Base-by-base conservation (phyloP, 2,113 vertebrate species). In the Bungarus multicinctus region DNA sequence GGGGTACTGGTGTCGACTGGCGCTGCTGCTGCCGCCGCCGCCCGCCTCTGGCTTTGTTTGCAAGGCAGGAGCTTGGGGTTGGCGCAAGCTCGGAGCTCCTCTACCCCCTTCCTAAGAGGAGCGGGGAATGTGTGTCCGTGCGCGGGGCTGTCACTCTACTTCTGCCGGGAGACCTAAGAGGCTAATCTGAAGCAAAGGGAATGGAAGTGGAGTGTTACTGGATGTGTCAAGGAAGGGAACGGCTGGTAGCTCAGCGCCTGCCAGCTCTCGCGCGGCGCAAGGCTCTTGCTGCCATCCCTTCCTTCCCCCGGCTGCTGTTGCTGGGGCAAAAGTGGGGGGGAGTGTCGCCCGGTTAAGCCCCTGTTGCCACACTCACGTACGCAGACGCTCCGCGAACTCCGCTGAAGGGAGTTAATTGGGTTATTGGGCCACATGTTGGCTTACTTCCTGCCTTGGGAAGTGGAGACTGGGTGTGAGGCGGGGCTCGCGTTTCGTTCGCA, bases 31-130 rank as follows among this genome's bases (percentile, higher is more conserved):
- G 85, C 55, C 45, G 60, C 58, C 27, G 60, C 27, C 74, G 69
- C 81, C 92, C 23, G 74, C 60, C 23, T 43, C 92, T 27, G 95
- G 96, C 96, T 96, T 96, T 97, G 96, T 97, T 96, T 89, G 39
- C 55, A 8, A 81, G 55, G 30, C 34, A 53, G 94, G 93, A 89
- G 89, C 52, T n/a, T 8, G 88, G 88, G 53, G 12, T 57, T 89
- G 92, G 85, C 88, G 88, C 64, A 60, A 89, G 89, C 93, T 92
- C 43, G 52, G 92, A 94, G 93, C 93, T 34, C 81, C 20, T 25
- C 47, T 53, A 43, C 23, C 50, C 30, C 43, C 55, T 52, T n/a
- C n/a, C 43, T 30, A 2, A 60, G 3, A 5, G 30, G 87, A 23
- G 12, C 3, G 5, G 55, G 14, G 81, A 2, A 43, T 3, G 10